These are phyloP conservation scores for Palythoa grandis DNA, from an alignment of 92 coral and sea anemone genomes.

Conservation along the genomic window DNA sequence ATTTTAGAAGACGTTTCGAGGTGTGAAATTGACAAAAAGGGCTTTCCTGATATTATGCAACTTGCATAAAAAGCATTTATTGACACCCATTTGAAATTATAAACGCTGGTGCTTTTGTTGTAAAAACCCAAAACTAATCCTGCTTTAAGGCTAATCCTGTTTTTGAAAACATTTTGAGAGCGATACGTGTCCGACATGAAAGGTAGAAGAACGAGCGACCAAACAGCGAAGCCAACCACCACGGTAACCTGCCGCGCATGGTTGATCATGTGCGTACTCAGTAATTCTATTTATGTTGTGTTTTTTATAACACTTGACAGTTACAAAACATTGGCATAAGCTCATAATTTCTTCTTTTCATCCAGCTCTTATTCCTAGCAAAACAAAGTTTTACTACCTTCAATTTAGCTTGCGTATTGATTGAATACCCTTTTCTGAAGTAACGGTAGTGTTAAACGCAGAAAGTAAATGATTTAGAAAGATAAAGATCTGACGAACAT, in stretches of 20 bases:
- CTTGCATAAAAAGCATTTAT: conserved; percentile 14
- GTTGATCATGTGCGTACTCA: conserved; percentile 13
- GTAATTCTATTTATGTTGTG: conserved; percentile 34
- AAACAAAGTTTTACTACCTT: not conserved
- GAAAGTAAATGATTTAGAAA: conserved; percentile 7
- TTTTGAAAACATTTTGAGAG: not conserved
- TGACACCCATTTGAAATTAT: conserved; percentile 1
- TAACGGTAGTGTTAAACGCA: not conserved
- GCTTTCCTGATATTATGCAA: conserved; percentile 32
- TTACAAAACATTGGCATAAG: conserved; percentile 47
- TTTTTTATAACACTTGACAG: conserved; percentile 42
- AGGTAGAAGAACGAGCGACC: not conserved
- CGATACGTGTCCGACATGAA: not conserved
- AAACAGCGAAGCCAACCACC: not conserved
- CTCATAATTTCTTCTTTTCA: not conserved
- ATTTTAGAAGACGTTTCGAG: conserved; percentile 38
- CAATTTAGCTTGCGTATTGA: not conserved
- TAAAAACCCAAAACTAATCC: not conserved
- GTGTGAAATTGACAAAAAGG: conserved; percentile 49
- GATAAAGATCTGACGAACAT: conserved; percentile 46
- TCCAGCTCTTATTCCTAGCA: conserved; percentile 5
- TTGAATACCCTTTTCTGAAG: not conserved
- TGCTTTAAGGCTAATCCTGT: not conserved
- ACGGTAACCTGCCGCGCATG: conserved; percentile 19
- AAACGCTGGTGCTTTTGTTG: not conserved